Conservation (phyloP, 2,888 invertebrate species). For the Bombylius discolor region DNA sequence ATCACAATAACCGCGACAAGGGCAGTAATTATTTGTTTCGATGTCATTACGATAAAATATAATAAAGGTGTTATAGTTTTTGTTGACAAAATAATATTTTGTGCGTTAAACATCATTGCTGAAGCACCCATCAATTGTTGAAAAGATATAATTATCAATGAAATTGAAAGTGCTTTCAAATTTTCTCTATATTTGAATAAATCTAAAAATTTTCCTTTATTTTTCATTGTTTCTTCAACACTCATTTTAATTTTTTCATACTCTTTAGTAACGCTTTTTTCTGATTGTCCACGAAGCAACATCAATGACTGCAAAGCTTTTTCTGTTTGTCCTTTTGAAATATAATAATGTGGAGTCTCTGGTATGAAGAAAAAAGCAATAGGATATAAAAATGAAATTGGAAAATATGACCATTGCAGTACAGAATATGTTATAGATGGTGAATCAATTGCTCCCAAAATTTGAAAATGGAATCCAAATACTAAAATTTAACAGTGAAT, state of each 20-base stretch:
- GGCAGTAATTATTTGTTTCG: neutral
- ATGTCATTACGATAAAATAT: neutral
- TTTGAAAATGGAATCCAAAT: neutral
- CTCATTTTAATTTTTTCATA: neutral
- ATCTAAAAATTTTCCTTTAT: neutral
- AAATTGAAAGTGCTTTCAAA: neutral
- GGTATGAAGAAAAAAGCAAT: slow-evolving; percentile 50
- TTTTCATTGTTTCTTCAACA: neutral
- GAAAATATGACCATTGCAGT: slow-evolving; percentile 45
- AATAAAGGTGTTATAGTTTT: neutral
- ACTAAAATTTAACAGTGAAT: neutral
- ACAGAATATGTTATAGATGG: too few relatives aligned
- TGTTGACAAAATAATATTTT: neutral
- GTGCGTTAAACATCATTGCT: neutral
- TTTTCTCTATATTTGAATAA: neutral
- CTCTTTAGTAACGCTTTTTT: neutral
- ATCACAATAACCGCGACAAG: neutral
- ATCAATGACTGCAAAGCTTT: slow-evolving; percentile 42
- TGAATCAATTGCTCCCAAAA: neutral
- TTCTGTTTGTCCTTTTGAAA: slow-evolving; percentile 40
- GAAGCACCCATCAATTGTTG: neutral
- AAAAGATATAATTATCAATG: neutral
- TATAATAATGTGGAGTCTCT: slow-evolving; percentile 56
- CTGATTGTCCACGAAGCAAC: neutral
- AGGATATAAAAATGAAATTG: slow-evolving; percentile 32